A percentile compares a stretch with the other conserved stretches of the same genome.
Conservation (phyloP, 1,140 invertebrate species). For the Palaemon carinicauda region DNA sequence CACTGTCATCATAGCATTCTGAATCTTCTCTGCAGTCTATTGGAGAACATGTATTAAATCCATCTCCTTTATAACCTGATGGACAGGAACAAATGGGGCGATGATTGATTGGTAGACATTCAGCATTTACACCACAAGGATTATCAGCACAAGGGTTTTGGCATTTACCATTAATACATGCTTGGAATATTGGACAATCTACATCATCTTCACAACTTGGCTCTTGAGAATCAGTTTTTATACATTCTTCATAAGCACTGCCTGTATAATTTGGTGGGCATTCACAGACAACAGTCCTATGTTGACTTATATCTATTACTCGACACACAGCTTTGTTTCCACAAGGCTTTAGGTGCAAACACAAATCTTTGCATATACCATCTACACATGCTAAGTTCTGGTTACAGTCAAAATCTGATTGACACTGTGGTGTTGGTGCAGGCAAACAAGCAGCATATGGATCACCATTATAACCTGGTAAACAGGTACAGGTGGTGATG, state of each 20-base stretch:
- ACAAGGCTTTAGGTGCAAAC: slow-evolving; percentile 62
- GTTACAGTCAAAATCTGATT: slow-evolving; percentile 62
- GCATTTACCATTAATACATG: slow-evolving; percentile 85
- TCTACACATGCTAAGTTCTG: slow-evolving; percentile 62
- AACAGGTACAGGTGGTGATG: slow-evolving; percentile 82
- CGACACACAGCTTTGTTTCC: slow-evolving; percentile 61
- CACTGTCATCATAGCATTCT: slow-evolving; percentile 80
- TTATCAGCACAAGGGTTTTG: slow-evolving; percentile 80
- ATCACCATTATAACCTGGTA: slow-evolving; percentile 79
- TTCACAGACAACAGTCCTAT: slow-evolving; percentile 60
- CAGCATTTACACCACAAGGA: slow-evolving; percentile 82
- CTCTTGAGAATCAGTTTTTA: slow-evolving; percentile 67
- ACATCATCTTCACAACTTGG: slow-evolving; percentile 83
- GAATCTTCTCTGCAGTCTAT: slow-evolving; percentile 77
- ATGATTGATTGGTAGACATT: slow-evolving; percentile 73
- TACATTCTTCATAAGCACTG: slow-evolving; percentile 32
- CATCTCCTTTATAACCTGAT: slow-evolving; percentile 82
- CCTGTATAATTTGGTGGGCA: slow-evolving; percentile 54
- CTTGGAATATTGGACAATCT: slow-evolving; percentile 82
- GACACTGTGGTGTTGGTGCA: slow-evolving; percentile 65
- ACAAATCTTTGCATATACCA: slow-evolving; percentile 63
- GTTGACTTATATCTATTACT: slow-evolving; percentile 58
- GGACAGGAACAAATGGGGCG: slow-evolving; percentile 78
- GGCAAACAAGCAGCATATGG: slow-evolving; percentile 78
- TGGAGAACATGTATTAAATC: slow-evolving; percentile 72